Evolutionary conservation across 2,888 invertebrate species (phyloP), one percentile per base, ranked within the genome.

Genomic region (Ecdyonurus torrentis): DNA sequence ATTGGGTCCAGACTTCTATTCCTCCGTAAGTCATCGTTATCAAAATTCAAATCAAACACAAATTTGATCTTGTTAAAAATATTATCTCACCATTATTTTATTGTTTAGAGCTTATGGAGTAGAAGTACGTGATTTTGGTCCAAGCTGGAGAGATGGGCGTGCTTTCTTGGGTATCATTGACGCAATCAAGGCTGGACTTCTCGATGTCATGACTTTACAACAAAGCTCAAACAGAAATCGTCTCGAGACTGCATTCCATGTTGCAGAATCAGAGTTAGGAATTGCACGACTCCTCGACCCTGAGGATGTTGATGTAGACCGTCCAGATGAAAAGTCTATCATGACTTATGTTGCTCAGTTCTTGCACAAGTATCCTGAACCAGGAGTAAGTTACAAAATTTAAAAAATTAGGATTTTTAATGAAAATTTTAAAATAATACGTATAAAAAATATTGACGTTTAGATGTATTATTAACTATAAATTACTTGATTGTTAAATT

Each of bases 271-370:
- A 63, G 89, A 94, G 72, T 78, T 97, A 52, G 96, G 95, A 65
- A 95, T 97, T 70, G 89, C 94, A 23, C 83, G 90, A 69, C 79
- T 97, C 15, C 77, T 97, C 63, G 97, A 97, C 74, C 91, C 96
- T 2, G 96, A 96, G 77, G 95, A 95, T 76, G 94, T 95, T 61
- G 95, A 96, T 74, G 94, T 95, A 24, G 87, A 90, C 25, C 91
- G 91, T 73, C 97, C 97, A 2, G 97, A 97, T 75, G 97, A 97
- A 75, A 89, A 92, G 76, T 95, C 94, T 66, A 92, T 97, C 70
- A 97, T 97, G 96, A 97, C 97, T 25, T 97, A 97, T 75, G 95
- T 97, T 66, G 95, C 97, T 53, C 96, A 97, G 79, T 97, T 97
- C 77, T 80, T 97, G 72, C 94, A 96, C 75, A 93, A 94, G 78